Conservation (phyloP, 30 jellyfish, hydroid and myxozoan genomes). For the Phacellophora camtschatica region DNA sequence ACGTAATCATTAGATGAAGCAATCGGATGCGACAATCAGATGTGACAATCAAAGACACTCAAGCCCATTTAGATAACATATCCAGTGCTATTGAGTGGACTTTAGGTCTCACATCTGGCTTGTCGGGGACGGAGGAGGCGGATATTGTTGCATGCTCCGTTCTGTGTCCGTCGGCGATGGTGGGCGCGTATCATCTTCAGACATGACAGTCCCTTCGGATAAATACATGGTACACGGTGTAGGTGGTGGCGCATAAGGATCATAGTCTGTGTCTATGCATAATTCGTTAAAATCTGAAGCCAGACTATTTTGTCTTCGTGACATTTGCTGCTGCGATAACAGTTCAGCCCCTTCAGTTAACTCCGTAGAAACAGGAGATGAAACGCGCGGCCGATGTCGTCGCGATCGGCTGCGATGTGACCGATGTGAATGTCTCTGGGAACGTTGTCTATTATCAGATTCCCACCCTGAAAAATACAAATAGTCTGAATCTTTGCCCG, state of each 20-base stretch:
- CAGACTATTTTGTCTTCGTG: conserved; percentile 36
- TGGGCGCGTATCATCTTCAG: conserved; percentile 83
- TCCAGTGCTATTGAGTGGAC: no score
- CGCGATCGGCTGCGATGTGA: conserved; percentile 61
- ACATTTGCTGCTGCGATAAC: conserved; percentile 49
- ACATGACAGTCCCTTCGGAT: conserved; percentile 63
- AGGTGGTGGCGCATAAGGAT: conserved; percentile 90
- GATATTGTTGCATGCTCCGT: conserved; percentile 78
- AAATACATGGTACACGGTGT: conserved; percentile 83
- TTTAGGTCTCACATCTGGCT: conserved; percentile 79
- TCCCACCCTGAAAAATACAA: conserved; percentile 52
- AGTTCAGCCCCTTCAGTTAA: conserved; percentile 60
- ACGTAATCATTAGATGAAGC: no score
- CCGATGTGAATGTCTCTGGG: conserved; percentile 63
- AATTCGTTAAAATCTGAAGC: conserved; percentile 49
- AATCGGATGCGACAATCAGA: no score
- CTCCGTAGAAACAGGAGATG: conserved; percentile 52
- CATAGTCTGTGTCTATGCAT: conserved; percentile 45
- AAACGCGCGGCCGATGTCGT: conserved; percentile 51
- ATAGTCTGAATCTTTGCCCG: conserved; percentile 69
- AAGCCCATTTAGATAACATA: no score
- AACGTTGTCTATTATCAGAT: conserved; percentile 21
- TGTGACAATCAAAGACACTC: no score
- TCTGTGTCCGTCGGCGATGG: conserved; percentile 84
- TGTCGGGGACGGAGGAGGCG: conserved; percentile 99